Percentiles rank a stretch among this genome's conserved stretches.
Evolutionary conservation across 2,113 vertebrate genomes (phyloP).

Genomic region (Burhinus oedicnemus): DNA sequence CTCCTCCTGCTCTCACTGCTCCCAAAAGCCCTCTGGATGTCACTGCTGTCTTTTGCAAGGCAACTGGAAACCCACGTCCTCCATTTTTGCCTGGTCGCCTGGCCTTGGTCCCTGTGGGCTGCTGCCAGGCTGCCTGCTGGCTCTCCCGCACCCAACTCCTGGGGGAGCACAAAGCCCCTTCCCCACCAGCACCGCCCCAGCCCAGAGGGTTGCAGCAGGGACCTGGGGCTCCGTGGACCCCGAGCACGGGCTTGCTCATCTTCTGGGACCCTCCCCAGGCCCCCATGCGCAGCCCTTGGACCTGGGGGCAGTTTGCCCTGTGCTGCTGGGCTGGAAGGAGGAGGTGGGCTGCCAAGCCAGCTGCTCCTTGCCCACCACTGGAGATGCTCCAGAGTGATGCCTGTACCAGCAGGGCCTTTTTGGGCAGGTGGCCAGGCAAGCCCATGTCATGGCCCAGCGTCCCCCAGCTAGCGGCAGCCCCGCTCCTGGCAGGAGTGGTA

Average conservation of each 20-base stretch:
- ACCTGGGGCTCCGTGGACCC: fast-evolving
- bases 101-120: not conserved
- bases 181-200: no score
- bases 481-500: fast-evolving
- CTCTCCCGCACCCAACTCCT: not conserved
- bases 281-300: fast-evolving
- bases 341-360: not conserved
- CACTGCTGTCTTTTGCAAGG: not conserved
- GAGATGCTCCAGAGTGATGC: not conserved
- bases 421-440: not conserved
- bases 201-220: fast-evolving
- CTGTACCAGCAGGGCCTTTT: not conserved
- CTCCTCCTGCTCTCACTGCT: not conserved
- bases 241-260: not conserved
- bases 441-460: not conserved
- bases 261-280: not conserved
- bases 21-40: not conserved
- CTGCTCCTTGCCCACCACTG: no score
- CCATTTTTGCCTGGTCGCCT: fast-evolving
- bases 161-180: not conserved
- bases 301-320: fast-evolving
- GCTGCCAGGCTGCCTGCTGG: no score
- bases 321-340: not conserved
- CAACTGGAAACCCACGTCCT: not conserved
- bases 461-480: no score